phyloP scores from a whole-genome alignment of 1,140 invertebrate genomes.

The Sitophilus oryzae region DNA sequence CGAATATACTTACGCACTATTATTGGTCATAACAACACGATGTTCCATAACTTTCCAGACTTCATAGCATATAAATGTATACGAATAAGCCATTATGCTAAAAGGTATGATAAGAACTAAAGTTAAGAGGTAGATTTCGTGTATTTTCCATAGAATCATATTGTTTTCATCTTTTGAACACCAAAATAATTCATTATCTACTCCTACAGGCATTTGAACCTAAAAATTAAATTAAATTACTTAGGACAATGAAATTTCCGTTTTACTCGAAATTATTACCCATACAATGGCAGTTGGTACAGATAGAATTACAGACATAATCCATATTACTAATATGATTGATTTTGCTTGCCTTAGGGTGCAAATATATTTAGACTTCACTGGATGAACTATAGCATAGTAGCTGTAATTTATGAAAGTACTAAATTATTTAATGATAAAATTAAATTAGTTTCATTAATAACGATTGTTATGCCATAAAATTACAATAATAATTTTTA shows the following conservation, averaged over 20 bases:
- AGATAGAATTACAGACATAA: slow-evolving; percentile 54
- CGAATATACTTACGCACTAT: slow-evolving; percentile 42
- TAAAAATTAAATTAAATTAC: slow-evolving; percentile 36
- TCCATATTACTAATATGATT: slow-evolving; percentile 60
- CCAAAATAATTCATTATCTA: slow-evolving; percentile 51
- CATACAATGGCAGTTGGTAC: slow-evolving; percentile 55
- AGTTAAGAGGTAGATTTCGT: slow-evolving; percentile 63
- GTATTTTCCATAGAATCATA: slow-evolving; percentile 48
- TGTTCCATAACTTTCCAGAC: slow-evolving; percentile 57
- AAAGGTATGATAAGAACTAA: slow-evolving; percentile 60
- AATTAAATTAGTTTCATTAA: not conserved
- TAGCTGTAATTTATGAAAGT: slow-evolving; percentile 53
- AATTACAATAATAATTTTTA: too few relatives aligned
- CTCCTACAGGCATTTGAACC: slow-evolving; percentile 54
- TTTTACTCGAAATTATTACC: slow-evolving; percentile 42
- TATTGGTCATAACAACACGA: slow-evolving; percentile 52
- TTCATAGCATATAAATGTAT: slow-evolving; percentile 60
- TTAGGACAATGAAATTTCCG: not conserved
- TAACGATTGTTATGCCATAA: slow-evolving; percentile 3
- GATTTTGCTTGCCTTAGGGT: slow-evolving; percentile 62
- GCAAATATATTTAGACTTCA: slow-evolving; percentile 66
- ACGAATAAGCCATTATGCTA: slow-evolving; percentile 60
- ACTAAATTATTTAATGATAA: not conserved
- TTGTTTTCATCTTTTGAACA: slow-evolving; percentile 54
- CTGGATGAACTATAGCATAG: slow-evolving; percentile 71